Evolutionary conservation across 1,140 invertebrate species (phyloP).

Genomic region (Leptoteleia sp.): DNA sequence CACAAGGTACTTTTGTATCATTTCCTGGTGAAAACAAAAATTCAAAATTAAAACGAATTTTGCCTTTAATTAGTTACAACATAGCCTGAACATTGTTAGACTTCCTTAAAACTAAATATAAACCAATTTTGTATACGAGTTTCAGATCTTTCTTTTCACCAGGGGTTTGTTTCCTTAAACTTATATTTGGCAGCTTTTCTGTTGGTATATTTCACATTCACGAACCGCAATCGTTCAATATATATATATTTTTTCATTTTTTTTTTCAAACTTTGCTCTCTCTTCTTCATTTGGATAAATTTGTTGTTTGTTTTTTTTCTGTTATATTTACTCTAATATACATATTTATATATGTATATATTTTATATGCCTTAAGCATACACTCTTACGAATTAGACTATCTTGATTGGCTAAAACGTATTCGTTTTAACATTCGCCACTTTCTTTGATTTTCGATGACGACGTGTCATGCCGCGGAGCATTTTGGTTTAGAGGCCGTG

Average conservation of each 20-base stretch:
- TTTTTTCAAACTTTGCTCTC: too few relatives aligned
- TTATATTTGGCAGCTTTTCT: conserved; percentile 60
- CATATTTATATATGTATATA: conserved; percentile 64
- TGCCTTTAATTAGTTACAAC: too few relatives aligned
- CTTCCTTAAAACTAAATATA: too few relatives aligned
- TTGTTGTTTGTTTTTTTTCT: conserved; percentile 16
- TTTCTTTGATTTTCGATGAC: conserved; percentile 49
- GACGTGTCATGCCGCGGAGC: background rate
- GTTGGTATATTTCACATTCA: conserved; percentile 37
- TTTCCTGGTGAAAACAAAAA: too few relatives aligned
- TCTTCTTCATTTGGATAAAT: conserved; percentile 11
- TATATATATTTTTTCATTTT: too few relatives aligned
- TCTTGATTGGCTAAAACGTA: conserved; percentile 51
- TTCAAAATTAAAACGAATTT: too few relatives aligned
- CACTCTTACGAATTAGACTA: conserved; percentile 51
- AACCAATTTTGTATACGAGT: too few relatives aligned
- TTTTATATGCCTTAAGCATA: conserved; percentile 54
- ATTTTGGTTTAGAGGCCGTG: conserved; percentile 1
- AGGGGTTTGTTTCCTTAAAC: too few relatives aligned
- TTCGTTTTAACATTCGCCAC: conserved; percentile 42
- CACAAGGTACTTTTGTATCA: too few relatives aligned
- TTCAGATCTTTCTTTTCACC: too few relatives aligned
- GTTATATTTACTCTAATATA: conserved; percentile 54
- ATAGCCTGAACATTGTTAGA: too few relatives aligned
- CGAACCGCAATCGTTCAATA: too few relatives aligned